These are phyloP conservation scores for Bolinopsis microptera DNA, from an alignment of 37 sponge, comb jelly and placozoan genomes.

Conservation along the genomic window DNA sequence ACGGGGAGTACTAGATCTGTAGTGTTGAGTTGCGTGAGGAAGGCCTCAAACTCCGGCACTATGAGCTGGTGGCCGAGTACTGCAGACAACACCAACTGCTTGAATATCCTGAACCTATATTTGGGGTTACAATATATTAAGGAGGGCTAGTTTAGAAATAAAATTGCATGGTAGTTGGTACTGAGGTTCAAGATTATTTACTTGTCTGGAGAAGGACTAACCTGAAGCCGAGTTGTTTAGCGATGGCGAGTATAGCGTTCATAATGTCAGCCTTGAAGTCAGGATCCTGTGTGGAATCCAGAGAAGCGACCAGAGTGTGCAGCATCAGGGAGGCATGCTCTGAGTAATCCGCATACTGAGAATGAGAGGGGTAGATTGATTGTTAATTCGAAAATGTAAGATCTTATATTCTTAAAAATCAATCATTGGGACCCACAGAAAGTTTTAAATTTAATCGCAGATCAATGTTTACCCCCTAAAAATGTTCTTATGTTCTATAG, in stretches of 20 bases:
- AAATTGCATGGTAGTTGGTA: too few species aligned
- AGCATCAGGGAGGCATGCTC: slow-evolving; percentile 91
- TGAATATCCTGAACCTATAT: not conserved
- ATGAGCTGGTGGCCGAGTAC: not conserved
- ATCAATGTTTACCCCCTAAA: too few species aligned
- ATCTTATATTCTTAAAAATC: not conserved
- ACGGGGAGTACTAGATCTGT: slow-evolving; percentile 4
- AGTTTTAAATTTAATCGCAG: too few species aligned
- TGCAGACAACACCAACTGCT: slow-evolving; percentile 21
- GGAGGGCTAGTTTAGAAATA: too few species aligned
- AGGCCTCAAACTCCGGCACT: not conserved
- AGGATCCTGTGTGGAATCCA: slow-evolving; percentile 75
- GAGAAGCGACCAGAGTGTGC: slow-evolving; percentile 75
- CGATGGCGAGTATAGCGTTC: slow-evolving; percentile 8
- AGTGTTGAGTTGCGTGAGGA: slow-evolving; percentile 25
- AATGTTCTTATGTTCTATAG: too few species aligned
- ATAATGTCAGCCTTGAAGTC: not conserved
- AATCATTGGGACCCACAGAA: slow-evolving; percentile 1
- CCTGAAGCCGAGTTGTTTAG: slow-evolving; percentile 71
- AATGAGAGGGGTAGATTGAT: slow-evolving; percentile 74
- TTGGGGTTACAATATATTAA: too few species aligned
- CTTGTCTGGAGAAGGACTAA: too few species aligned
- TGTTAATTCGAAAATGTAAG: slow-evolving; percentile 78
- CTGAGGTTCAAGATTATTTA: too few species aligned
- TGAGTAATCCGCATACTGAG: slow-evolving; percentile 78